Base-by-base conservation (phyloP, 2,888 invertebrate species). In the Harpagoxenus sublaevis region DNA sequence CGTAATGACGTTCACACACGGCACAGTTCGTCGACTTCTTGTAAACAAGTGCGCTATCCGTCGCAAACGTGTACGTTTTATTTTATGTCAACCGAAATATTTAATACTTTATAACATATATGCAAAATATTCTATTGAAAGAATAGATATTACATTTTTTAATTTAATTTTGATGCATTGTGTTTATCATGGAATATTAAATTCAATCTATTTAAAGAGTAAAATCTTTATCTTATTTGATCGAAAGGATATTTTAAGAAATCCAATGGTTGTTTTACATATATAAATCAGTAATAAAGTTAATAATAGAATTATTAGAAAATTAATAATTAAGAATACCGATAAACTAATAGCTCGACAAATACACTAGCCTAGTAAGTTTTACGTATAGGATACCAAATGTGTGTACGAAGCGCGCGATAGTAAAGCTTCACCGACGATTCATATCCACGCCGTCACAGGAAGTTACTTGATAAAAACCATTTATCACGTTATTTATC, bases 381-480 rank as follows among this genome's bases (percentile, higher is more conserved):
- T 31, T 55, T 28, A 45, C 42, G 35, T 15, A 6, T 28, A 55
- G 42, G 12, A 78, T 5, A 31, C 3, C 15, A 68, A 18, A 1
- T 39, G 10, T 31, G 42, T 35, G 35, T 23, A 23, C 35, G 35
- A 57, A 45, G 5, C n/a, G n/a, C 42, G 42, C 31, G 45, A 66
- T 78, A 57, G n/a, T 57, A n/a, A 57, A 57, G 3, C 84, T 88
- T 85, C 81, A 74, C 75, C 79, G 18, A 35, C 75, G 83, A 84
- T 73, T 84, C 84, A 83, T 77, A 90, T 83, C 87, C 86, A 73
- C 87, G 84, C 83, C 71, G 51, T 42, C 90, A 42, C 65, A 86
- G 90, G 90, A 90, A 91, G 91, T 91, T 81, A 85, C 45, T 75
- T 84, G 90, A 90, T 91, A 90, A 90, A 91, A 90, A 91, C 84